phyloP scores from a whole-genome alignment of 1,140 invertebrate genomes.

The Teleopsis dalmanni region DNA sequence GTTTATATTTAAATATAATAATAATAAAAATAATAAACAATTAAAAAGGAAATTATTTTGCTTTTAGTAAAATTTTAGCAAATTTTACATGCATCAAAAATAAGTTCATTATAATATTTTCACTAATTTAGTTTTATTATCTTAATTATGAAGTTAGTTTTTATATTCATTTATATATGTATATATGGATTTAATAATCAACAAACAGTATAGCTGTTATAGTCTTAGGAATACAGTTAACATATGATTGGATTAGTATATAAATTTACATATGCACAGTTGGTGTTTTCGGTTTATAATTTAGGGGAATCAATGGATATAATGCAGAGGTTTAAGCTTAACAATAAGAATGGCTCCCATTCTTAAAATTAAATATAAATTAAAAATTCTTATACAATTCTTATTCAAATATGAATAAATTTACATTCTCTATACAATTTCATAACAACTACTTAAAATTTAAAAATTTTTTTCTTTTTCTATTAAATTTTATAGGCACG shows the following conservation, averaged over 20 bases:
- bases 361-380: no score
- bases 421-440: neutral
- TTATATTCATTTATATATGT: no score
- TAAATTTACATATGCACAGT: no score
- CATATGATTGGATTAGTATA: no score
- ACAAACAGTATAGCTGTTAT: no score
- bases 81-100: no score
- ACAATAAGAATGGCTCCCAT: no score
- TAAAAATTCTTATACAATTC: neutral
- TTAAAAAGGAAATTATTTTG: constrained; percentile 6
- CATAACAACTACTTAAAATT: neutral
- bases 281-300: neutral
- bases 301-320: neutral
- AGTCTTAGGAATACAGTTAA: neutral
- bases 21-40: constrained; percentile 1
- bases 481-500: neutral
- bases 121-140: no score
- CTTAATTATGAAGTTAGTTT: no score
- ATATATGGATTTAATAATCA: no score
- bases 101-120: no score
- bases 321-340: neutral
- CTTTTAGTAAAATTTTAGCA: neutral
- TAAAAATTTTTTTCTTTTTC: neutral
- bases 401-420: neutral
- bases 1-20: neutral